phyloP scores from a whole-genome alignment of 2,797 vertebrate genomes.

The Chanos chanos region DNA sequence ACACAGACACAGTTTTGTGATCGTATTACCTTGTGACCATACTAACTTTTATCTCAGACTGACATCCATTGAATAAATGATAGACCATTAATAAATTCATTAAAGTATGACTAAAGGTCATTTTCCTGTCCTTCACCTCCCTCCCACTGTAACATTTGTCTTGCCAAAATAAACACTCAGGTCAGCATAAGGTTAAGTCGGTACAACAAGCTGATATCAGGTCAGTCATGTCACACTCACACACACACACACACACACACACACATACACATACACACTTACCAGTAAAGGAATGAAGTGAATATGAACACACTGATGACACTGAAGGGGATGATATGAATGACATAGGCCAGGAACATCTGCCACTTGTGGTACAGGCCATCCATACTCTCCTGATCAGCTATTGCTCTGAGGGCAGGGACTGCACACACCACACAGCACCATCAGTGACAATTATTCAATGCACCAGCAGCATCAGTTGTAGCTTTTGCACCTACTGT shows the following conservation, averaged over 20 bases:
- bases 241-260: not conserved
- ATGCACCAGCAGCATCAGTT: not conserved
- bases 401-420: slow-evolving; percentile 81
- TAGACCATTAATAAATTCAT: too few relatives aligned
- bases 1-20: too few relatives aligned
- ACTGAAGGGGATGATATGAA: slow-evolving; percentile 92
- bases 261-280: not conserved
- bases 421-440: slow-evolving; percentile 63
- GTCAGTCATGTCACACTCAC: not conserved
- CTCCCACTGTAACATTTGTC: not conserved
- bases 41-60: too few relatives aligned
- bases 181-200: too few relatives aligned
- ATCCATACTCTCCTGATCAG: slow-evolving; percentile 93
- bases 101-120: not conserved
- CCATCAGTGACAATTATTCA: not conserved
- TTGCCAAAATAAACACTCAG: too few relatives aligned
- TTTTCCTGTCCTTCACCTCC: not conserved
- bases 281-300: slow-evolving; percentile 89
- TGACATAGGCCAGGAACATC: slow-evolving; percentile 89
- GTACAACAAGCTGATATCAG: slow-evolving; percentile 4
- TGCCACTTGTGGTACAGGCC: slow-evolving; percentile 95
- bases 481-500: not conserved
- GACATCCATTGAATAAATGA: too few relatives aligned
- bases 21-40: too few relatives aligned
- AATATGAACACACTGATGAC: slow-evolving; percentile 80